phyloP scores from a whole-genome alignment of 2,113 vertebrate species.

The Hypocryptadius cinnamomeus region DNA sequence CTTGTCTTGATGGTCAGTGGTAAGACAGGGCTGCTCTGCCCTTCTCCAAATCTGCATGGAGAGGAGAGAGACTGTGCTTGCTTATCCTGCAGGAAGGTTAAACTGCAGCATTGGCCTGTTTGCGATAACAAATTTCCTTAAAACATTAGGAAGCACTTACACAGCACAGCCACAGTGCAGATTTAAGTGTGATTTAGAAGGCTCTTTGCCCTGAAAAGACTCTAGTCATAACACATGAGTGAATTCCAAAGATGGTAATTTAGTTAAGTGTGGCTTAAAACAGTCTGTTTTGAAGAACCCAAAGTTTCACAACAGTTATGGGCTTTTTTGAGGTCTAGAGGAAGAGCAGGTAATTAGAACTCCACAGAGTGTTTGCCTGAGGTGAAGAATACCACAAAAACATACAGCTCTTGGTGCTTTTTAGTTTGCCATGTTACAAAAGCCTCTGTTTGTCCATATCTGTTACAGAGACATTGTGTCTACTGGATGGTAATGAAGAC shows the following conservation, averaged over 20 bases:
- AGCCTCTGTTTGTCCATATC: neutral
- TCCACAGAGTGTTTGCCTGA: neutral
- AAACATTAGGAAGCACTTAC: neutral
- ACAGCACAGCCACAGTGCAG: neutral
- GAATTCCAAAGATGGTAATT: neutral
- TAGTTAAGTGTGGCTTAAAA: slow-evolving; percentile 1
- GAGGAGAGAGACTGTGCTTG: neutral
- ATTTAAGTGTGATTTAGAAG: neutral
- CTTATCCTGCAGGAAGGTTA: neutral
- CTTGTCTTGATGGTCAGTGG: neutral
- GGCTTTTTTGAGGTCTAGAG: slow-evolving; percentile 1
- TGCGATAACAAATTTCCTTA: neutral
- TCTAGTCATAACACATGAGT: neutral
- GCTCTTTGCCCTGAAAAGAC: neutral
- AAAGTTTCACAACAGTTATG: neutral
- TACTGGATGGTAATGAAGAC: neutral
- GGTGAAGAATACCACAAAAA: neutral
- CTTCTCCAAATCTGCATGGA: fast-evolving
- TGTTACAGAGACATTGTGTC: neutral
- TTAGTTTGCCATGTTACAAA: neutral
- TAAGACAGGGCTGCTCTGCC: neutral
- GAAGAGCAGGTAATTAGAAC: slow-evolving; percentile 31
- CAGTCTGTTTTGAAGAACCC: neutral
- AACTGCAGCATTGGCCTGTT: neutral
- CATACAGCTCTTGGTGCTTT: neutral